Evolutionary conservation across 2,113 vertebrate species (phyloP).

Genomic region (Sminthopsis crassicaudata): DNA sequence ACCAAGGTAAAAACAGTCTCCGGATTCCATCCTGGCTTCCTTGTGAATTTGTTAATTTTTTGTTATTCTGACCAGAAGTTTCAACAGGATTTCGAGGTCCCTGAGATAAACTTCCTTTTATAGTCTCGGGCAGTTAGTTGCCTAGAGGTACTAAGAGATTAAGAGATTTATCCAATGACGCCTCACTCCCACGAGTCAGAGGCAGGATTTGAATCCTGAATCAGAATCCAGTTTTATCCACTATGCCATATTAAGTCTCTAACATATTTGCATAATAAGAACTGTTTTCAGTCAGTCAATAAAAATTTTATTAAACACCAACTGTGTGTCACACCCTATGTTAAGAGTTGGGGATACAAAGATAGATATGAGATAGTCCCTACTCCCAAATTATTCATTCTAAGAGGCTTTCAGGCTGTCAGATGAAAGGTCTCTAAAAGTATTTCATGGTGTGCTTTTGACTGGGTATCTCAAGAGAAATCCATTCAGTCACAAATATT

Average conservation of each 20-base stretch:
- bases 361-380: not conserved
- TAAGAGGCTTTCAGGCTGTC: not conserved
- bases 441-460: not conserved
- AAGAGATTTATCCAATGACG: not conserved
- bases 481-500: not conserved
- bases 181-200: not conserved
- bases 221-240: not conserved
- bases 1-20: not conserved
- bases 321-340: not conserved
- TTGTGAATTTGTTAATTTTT: not conserved
- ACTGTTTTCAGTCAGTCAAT: not conserved
- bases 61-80: not conserved
- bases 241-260: not conserved
- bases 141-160: not conserved
- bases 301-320: not conserved
- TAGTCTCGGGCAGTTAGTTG: not conserved
- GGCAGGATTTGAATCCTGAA: not conserved
- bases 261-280: not conserved
- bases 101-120: not conserved
- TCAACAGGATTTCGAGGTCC: not conserved
- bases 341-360: not conserved
- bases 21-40: not conserved
- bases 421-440: not conserved
- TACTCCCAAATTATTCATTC: not conserved
- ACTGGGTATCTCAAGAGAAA: not conserved